Percentiles rank a stretch among this genome's conserved stretches.
Conservation (phyloP, 1,140 invertebrate genomes). For the Pseudomyrmex cubaensis region DNA sequence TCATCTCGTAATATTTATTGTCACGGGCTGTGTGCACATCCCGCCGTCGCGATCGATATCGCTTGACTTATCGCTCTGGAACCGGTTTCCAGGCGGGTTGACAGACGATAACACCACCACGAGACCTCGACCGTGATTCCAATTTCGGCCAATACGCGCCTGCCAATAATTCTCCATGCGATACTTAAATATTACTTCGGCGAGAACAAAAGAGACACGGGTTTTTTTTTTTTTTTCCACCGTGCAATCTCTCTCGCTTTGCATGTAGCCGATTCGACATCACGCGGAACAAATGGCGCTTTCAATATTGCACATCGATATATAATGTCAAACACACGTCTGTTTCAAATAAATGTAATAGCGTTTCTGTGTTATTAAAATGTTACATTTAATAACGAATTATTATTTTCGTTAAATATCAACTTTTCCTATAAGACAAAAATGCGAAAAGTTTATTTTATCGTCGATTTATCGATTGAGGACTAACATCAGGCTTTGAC, state of each 20-base stretch:
- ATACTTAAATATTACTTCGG: slow-evolving; percentile 53
- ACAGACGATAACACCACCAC: slow-evolving; percentile 50
- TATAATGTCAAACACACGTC: not conserved
- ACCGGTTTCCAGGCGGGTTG: slow-evolving; percentile 53
- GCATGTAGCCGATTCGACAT: not conserved
- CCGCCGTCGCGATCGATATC: slow-evolving; percentile 28
- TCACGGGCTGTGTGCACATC: slow-evolving; percentile 4
- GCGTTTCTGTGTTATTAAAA: slow-evolving; percentile 17
- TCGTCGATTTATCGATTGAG: slow-evolving; percentile 16
- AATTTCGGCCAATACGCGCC: slow-evolving; percentile 46
- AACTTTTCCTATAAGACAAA: slow-evolving; percentile 30
- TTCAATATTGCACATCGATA: not conserved
- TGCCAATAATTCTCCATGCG: slow-evolving; percentile 52
- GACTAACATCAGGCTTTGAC: slow-evolving; percentile 17
- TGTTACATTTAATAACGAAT: slow-evolving; percentile 20
- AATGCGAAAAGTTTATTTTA: slow-evolving; percentile 30
- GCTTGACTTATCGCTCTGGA: slow-evolving; percentile 52
- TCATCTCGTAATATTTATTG: slow-evolving; percentile 71
- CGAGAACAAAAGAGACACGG: slow-evolving; percentile 13
- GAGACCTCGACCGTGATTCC: slow-evolving; percentile 56
- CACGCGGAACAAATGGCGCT: not conserved
- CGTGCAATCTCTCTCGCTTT: not conserved
- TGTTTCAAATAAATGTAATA: not conserved
- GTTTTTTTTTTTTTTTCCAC: slow-evolving; percentile 17
- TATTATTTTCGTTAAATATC: slow-evolving; percentile 10